phyloP scores from a whole-genome alignment of 2,888 invertebrate genomes.

The Gerris lacustris region DNA sequence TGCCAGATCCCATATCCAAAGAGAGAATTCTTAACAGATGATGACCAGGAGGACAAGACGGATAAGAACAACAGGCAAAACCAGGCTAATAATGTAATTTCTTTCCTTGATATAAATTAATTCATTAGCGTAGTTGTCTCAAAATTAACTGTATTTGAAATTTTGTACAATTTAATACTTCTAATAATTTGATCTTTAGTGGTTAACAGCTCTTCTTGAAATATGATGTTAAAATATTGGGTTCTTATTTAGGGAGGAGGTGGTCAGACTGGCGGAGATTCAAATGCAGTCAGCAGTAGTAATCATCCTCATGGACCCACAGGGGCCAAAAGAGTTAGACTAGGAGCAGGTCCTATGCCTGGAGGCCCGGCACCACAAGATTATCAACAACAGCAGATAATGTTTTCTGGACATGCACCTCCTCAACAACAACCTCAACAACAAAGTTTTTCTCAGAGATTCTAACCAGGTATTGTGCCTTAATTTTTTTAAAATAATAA shows the following conservation, averaged over 20 bases:
- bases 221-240: too few relatives aligned
- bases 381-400: conserved; percentile 38
- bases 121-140: neutral
- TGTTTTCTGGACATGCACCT: conserved; percentile 21
- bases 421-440: conserved; percentile 28
- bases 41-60: conserved; percentile 88
- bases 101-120: neutral
- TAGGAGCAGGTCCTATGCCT: conserved; percentile 39
- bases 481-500: too few relatives aligned
- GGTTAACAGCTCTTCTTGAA: too few relatives aligned
- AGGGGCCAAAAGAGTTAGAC: conserved; percentile 42
- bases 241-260: conserved; percentile 30
- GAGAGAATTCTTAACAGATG: conserved; percentile 91
- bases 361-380: conserved; percentile 34
- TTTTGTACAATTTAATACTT: neutral
- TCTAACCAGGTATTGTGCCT: conserved; percentile 8
- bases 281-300: conserved; percentile 51
- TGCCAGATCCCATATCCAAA: conserved; percentile 97
- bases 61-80: conserved; percentile 40
- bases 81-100: conserved; percentile 27
- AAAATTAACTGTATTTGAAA: neutral
- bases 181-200: too few relatives aligned
- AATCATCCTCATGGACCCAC: conserved; percentile 47
- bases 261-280: conserved; percentile 41
- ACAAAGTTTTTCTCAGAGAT: conserved; percentile 34